phyloP scores from a whole-genome alignment of 2,797 vertebrate genomes.

The Spea hammondii region DNA sequence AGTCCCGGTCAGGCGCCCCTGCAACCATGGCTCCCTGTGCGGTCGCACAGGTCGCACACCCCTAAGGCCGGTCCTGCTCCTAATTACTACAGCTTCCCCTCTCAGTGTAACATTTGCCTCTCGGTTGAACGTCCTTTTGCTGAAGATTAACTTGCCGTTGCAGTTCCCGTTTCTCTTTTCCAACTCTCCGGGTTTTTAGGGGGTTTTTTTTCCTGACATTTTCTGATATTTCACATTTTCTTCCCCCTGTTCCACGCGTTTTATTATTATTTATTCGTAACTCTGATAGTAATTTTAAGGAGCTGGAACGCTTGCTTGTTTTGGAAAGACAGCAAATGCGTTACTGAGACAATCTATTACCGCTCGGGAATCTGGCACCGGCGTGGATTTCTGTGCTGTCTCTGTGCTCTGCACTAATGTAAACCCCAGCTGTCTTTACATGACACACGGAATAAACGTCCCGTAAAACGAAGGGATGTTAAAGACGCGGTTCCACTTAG shows the following conservation, averaged over 20 bases:
- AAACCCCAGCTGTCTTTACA: slow-evolving; percentile 7
- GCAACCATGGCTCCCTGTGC: too few species aligned
- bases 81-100: too few species aligned
- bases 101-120: too few species aligned
- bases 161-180: too few species aligned
- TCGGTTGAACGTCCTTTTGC: too few species aligned
- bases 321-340: background rate
- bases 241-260: background rate
- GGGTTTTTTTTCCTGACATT: background rate
- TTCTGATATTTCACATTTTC: background rate
- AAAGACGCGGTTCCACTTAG: too few species aligned
- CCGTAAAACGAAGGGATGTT: too few species aligned
- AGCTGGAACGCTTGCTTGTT: background rate
- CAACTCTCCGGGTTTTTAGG: too few species aligned
- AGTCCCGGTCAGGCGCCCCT: too few species aligned
- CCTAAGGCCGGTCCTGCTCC: too few species aligned
- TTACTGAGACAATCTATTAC: slow-evolving; percentile 4
- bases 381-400: background rate
- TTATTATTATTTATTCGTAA: background rate
- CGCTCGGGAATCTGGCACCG: background rate
- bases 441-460: background rate
- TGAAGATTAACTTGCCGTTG: too few species aligned
- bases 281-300: background rate
- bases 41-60: too few species aligned
- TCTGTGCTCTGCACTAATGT: slow-evolving; percentile 1